Conservation (phyloP, 2,113 vertebrate genomes). For the Grus americana region DNA sequence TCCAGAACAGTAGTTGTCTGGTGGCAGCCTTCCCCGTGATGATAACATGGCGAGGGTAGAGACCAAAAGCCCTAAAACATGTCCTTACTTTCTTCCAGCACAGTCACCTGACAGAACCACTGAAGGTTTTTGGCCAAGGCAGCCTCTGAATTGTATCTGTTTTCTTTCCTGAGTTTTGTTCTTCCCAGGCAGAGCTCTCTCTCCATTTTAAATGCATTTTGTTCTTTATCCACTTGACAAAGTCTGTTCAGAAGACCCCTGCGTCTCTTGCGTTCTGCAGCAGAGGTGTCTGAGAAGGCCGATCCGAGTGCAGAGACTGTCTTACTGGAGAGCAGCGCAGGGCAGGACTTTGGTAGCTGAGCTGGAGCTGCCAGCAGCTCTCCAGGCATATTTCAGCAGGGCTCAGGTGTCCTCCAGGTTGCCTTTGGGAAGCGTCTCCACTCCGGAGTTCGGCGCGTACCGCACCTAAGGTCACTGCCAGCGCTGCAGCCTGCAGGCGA, state of each 20-base stretch:
- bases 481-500: background rate
- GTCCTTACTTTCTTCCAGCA: background rate
- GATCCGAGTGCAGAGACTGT: background rate
- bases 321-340: background rate
- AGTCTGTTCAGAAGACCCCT: background rate
- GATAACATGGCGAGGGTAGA: accelerated
- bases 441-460: background rate
- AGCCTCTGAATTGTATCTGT: background rate
- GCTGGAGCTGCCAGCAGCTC: background rate
- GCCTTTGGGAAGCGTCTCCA: background rate
- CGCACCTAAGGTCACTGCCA: accelerated
- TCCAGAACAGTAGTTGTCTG: background rate
- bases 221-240: background rate
- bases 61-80: background rate
- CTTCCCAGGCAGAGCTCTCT: background rate
- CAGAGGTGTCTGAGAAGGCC: background rate
- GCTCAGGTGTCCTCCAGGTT: too few species aligned
- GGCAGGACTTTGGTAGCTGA: background rate
- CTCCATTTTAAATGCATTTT: background rate
- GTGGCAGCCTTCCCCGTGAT: background rate
- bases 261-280: background rate
- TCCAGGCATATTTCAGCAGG: background rate
- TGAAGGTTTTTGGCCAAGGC: background rate
- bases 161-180: background rate
- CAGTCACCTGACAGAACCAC: background rate